phyloP scores from a whole-genome alignment of 2,113 vertebrate species.

The Ahaetulla prasina region DNA sequence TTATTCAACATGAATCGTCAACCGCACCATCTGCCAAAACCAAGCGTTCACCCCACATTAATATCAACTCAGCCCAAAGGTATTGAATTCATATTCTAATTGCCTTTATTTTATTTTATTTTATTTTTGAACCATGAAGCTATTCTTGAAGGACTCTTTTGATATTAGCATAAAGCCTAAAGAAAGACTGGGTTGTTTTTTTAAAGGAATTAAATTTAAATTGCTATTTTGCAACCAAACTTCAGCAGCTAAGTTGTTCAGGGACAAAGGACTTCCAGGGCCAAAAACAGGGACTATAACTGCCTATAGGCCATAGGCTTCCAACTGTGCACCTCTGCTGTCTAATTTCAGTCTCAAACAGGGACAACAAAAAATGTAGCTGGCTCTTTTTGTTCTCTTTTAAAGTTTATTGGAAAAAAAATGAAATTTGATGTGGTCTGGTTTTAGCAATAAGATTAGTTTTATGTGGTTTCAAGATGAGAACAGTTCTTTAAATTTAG shows the following conservation, averaged over 20 bases:
- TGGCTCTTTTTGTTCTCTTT: background rate
- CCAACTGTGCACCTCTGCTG: background rate
- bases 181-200: background rate
- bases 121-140: background rate
- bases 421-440: background rate
- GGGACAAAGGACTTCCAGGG: background rate
- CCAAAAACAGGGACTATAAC: background rate
- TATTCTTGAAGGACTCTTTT: background rate
- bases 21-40: background rate
- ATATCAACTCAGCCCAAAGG: background rate
- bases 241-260: background rate
- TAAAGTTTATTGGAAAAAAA: background rate
- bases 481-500: background rate
- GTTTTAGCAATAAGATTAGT: background rate
- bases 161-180: background rate
- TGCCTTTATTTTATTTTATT: background rate
- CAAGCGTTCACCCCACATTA: background rate
- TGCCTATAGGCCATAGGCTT: background rate
- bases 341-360: background rate
- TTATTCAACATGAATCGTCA: background rate
- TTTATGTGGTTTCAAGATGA: background rate
- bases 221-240: background rate
- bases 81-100: background rate
- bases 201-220: background rate
- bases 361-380: background rate